Base-by-base conservation (phyloP, 2,888 invertebrate species). In the Drosophila prolongata region DNA sequence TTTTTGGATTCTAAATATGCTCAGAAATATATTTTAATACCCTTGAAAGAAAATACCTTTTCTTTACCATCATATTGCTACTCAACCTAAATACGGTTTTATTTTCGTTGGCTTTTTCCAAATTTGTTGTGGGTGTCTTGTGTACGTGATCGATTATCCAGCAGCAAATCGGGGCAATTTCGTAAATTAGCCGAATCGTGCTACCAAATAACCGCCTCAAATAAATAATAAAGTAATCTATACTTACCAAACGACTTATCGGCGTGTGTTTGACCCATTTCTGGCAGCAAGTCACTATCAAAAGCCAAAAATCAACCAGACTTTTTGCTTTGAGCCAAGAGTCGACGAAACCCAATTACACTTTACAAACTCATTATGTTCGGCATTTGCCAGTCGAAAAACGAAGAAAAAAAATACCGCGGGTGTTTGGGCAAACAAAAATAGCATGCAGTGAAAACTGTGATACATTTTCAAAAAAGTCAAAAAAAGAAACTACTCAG, bases 341-440 rank as follows among this genome's bases (percentile, higher is more conserved):
- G 49, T 35, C 44, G 19, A 46, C 35, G 24, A 35, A 50, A 37
- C 70, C 85, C 80, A 81, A 81, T 86, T 81, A 80, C 83, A 83
- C 76, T 79, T 81, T 85, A 86, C 86, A 85, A 86, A 82, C 86
- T 81, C 83, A 86, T 81, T 81, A 81, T 82, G 77, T 86, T 86
- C 77, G 79, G 71, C 44, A 68, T 73, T 76, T 78, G 76, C 68
- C 52, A 53, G 75, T 27, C 64, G 35, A 46, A 60, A 57, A 68
- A 30, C 30, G 38, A 14, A 10, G 35, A 11, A 55, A 40, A 34
- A 44, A 68, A 54, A 19, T 14, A 66, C 66, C 66, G 70, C 46
- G 68, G 70, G 66, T 66, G 70, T 56, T 42, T 24, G 49, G 66
- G 42, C 49, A 13, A 44, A 24, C 13, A 64, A 30, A 34, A 64